phyloP scores from a whole-genome alignment of 2,113 vertebrate genomes.

The Microtus montanus region DNA sequence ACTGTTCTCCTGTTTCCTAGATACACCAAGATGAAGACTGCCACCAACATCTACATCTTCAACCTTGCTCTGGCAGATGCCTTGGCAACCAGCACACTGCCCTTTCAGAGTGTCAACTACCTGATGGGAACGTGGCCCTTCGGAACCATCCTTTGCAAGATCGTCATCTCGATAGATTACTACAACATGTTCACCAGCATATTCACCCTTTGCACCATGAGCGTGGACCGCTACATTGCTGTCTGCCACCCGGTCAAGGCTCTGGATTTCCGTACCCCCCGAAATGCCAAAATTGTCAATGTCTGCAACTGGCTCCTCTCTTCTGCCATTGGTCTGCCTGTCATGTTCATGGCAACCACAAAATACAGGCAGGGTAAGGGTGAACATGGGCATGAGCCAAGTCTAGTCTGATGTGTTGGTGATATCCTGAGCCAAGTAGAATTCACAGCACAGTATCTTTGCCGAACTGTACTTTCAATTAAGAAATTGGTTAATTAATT shows the following conservation, averaged over 20 bases:
- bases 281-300: conserved; percentile 98
- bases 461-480: not conserved
- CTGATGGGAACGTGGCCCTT: conserved; percentile 99
- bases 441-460: not conserved
- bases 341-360: conserved; percentile 98
- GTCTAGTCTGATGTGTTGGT: too few species aligned
- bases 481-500: not conserved
- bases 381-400: not conserved
- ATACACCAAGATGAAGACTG: conserved; percentile 99
- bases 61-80: conserved; percentile 98
- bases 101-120: conserved; percentile 98
- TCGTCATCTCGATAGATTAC: conserved; percentile 98
- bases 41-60: conserved; percentile 99
- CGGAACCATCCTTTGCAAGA: conserved; percentile 95
- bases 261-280: conserved; percentile 96
- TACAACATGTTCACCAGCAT: conserved; percentile 99
- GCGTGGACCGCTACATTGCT: conserved; percentile 97
- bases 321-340: conserved; percentile 97
- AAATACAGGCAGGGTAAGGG: conserved; percentile 87
- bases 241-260: conserved; percentile 99
- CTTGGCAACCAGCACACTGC: conserved; percentile 96
- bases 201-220: conserved; percentile 99
- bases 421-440: not conserved
- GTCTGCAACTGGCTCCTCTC: conserved; percentile 99
- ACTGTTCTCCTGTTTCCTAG: conserved; percentile 80